These are phyloP conservation scores for Apistogramma diplotaenia DNA, from an alignment of 2,113 vertebrate species.

Conservation along the genomic window DNA sequence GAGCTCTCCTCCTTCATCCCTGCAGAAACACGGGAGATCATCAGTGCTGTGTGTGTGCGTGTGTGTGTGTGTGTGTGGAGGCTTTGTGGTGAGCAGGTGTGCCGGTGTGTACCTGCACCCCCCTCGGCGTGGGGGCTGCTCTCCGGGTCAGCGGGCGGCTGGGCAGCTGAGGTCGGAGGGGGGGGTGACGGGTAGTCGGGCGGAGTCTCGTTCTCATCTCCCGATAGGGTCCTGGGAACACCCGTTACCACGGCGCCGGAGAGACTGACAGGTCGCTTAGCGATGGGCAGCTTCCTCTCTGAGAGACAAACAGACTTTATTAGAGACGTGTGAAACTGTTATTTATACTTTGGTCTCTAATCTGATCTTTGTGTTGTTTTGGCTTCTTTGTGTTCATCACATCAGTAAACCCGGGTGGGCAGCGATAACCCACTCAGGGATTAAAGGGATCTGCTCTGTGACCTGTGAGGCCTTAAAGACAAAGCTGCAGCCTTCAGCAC, in stretches of 20 bases:
- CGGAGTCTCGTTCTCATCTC: slow-evolving; percentile 82
- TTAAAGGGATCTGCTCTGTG: no score
- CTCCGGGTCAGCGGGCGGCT: slow-evolving; percentile 76
- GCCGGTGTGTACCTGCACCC: slow-evolving; percentile 47
- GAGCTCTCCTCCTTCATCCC: slow-evolving; percentile 84
- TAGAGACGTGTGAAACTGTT: neutral
- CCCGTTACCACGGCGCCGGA: slow-evolving; percentile 75
- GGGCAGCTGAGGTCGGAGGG: slow-evolving; percentile 77
- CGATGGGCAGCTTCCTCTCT: slow-evolving; percentile 86
- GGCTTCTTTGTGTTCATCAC: no score
- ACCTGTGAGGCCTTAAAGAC: no score
- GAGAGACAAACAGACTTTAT: slow-evolving; percentile 28
- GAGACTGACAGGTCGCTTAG: slow-evolving; percentile 83
- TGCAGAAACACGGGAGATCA: slow-evolving; percentile 38
- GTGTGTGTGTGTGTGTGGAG: no score
- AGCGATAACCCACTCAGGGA: no score
- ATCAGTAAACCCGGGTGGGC: no score
- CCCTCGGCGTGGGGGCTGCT: slow-evolving; percentile 78
- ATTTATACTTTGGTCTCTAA: no score
- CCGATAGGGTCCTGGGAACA: slow-evolving; percentile 82
- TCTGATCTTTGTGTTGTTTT: no score
- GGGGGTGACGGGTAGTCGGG: slow-evolving; percentile 82
- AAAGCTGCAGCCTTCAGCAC: neutral
- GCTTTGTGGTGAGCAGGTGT: neutral
- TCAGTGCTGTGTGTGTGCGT: no score